These are phyloP conservation scores for Bhutanitis thaidina DNA, from an alignment of 2,888 invertebrate species.

Conservation along the genomic window DNA sequence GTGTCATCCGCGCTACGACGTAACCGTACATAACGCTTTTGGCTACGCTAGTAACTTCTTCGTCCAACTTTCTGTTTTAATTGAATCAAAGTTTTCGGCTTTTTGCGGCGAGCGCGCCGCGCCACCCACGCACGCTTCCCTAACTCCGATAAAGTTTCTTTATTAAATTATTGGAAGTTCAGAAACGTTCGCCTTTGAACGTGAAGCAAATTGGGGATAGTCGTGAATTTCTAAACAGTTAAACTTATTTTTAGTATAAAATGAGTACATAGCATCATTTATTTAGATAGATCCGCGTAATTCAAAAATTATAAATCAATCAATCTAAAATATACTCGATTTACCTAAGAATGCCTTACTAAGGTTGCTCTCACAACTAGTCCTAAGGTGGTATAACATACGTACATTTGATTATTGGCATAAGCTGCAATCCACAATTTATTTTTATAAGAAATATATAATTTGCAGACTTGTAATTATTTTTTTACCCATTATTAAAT, in stretches of 20 bases:
- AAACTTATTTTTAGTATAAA: conserved; percentile 26
- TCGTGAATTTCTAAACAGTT: conserved; percentile 55
- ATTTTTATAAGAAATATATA: too few species aligned
- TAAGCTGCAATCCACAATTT: too few species aligned
- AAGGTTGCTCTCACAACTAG: too few species aligned
- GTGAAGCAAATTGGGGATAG: conserved; percentile 66
- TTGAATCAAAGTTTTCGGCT: conserved; percentile 79
- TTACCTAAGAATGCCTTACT: too few species aligned
- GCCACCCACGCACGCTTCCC: conserved; percentile 75
- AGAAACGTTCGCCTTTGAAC: conserved; percentile 76
- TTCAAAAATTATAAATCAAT: too few species aligned
- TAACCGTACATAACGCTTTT: conserved; percentile 26
- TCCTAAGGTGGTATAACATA: too few species aligned
- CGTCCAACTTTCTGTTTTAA: conserved; percentile 74
- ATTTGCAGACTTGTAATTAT: too few species aligned
- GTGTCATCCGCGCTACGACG: conserved; percentile 13
- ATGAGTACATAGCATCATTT: conserved; percentile 1
- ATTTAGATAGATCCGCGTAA: background rate
- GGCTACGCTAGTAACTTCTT: conserved; percentile 64
- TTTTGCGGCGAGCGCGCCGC: conserved; percentile 75
- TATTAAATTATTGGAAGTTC: conserved; percentile 79
- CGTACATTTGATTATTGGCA: too few species aligned
- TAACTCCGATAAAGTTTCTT: conserved; percentile 69
- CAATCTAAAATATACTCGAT: too few species aligned
- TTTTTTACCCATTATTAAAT: too few species aligned